These are phyloP conservation scores for Hirundo rustica DNA, from an alignment of 2,797 vertebrate genomes.

Conservation along the genomic window DNA sequence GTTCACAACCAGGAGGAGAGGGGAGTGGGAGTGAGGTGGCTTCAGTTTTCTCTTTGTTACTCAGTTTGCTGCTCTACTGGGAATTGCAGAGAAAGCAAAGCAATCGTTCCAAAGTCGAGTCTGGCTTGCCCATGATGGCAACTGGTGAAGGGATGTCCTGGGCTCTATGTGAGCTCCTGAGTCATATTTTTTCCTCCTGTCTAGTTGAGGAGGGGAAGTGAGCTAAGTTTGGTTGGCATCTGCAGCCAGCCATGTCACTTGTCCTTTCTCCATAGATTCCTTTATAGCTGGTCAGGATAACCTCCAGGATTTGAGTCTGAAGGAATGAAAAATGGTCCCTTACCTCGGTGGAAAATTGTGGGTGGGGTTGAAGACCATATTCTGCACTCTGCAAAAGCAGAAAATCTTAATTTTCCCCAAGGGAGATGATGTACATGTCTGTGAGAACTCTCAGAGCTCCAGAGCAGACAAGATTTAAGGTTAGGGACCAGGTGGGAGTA, in stretches of 20 bases:
- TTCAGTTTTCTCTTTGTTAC: neutral
- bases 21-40: neutral
- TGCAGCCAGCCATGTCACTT: neutral
- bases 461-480: too few species aligned
- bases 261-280: neutral
- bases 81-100: neutral
- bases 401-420: too few species aligned
- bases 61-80: neutral
- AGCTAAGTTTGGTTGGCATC: neutral
- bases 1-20: neutral
- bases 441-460: neutral
- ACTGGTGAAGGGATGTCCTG: neutral
- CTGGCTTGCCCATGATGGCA: neutral
- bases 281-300: neutral
- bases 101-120: accelerated
- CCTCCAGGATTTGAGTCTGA: neutral
- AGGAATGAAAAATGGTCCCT: neutral
- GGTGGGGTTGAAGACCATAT: neutral
- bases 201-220: neutral
- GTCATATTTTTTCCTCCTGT: accelerated
- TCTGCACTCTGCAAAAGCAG: neutral
- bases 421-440: too few species aligned
- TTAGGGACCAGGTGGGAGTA: neutral
- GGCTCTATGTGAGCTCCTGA: neutral
- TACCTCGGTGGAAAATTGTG: neutral